These are phyloP conservation scores for Leptoteleia sp. DNA, from an alignment of 1,140 invertebrate species.

Conservation along the genomic window DNA sequence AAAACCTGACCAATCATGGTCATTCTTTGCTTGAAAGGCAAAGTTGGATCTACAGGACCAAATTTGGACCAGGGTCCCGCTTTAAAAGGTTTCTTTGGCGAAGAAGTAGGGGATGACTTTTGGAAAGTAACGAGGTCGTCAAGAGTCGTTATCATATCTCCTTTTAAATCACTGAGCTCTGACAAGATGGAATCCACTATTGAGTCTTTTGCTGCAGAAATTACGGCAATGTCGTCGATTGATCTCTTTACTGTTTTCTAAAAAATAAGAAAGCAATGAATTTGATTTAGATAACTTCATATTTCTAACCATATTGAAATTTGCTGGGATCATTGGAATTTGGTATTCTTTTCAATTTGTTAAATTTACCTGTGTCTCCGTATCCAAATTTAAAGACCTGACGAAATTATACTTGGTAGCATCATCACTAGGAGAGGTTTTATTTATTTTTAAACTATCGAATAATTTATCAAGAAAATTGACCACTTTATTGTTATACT, in stretches of 20 bases:
- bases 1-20: constrained; percentile 75
- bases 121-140: constrained; percentile 73
- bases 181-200: constrained; percentile 74
- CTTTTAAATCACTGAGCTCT: constrained; percentile 73
- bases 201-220: constrained; percentile 72
- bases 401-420: constrained; percentile 50
- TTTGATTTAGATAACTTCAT: too few species aligned
- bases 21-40: constrained; percentile 76
- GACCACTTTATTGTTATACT: constrained; percentile 74
- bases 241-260: constrained; percentile 67
- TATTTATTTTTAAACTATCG: constrained; percentile 71
- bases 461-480: constrained; percentile 76
- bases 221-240: constrained; percentile 69
- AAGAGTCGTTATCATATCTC: constrained; percentile 74
- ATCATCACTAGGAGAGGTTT: constrained; percentile 46
- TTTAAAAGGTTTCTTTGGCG: constrained; percentile 70
- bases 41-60: constrained; percentile 60
- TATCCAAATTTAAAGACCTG: constrained; percentile 61
- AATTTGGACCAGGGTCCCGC: constrained; percentile 67
- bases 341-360: too few species aligned
- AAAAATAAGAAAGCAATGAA: too few species aligned
- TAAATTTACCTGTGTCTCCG: constrained; percentile 18
- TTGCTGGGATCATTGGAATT: too few species aligned
- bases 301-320: too few species aligned
- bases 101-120: constrained; percentile 53